Base-by-base conservation (phyloP, 23 tunicate genomes). In the Halocynthia roretzi region DNA sequence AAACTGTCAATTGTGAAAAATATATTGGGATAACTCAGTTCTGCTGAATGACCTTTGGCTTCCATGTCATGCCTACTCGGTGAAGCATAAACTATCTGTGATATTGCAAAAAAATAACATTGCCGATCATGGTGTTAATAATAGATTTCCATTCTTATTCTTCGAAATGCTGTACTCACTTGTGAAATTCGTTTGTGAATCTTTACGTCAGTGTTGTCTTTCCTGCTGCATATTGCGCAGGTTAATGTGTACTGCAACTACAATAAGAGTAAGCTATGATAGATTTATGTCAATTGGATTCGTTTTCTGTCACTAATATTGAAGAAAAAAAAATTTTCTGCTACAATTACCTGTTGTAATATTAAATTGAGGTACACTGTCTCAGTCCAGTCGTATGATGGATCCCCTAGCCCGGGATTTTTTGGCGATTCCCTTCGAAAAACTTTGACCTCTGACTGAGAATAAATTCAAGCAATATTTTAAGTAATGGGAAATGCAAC, bases 341-440 rank as follows among this genome's bases (percentile, higher is more conserved):
- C 2, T 15, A 67, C 31, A 72, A 15, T 65, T 71, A 80, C 97
- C 82, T 91, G 98, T 58, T 92, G 98, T 60, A 92, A 61, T 11
- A 92, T 86, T n/a, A 92, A 31, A 53, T 92, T 92, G 0, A 92
- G 67, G 75, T 83, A 92, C 21, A 92, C 84, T 9, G 92, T 92
- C 56, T 92, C 98, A 0, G 88, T 86, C 98, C 98, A 92, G 63
- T 92, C 98, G 74, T 75, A 73, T 6, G 77, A 76, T 6, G 98
- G 98, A 82, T 92, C 98, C 9, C 98, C 98, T 7, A 92, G 92
- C 0, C 98, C 98, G 8, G 98, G 98, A 54, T 86, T 49, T 71
- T 78, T 86, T 6, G 71, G 67, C 6, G 98, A 92, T 73, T 83
- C 87, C 56, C 88, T 61, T 61, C 98, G 80, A 70, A 56, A 84